phyloP scores from a whole-genome alignment of 2,113 vertebrate species.

The Sorex araneus region DNA sequence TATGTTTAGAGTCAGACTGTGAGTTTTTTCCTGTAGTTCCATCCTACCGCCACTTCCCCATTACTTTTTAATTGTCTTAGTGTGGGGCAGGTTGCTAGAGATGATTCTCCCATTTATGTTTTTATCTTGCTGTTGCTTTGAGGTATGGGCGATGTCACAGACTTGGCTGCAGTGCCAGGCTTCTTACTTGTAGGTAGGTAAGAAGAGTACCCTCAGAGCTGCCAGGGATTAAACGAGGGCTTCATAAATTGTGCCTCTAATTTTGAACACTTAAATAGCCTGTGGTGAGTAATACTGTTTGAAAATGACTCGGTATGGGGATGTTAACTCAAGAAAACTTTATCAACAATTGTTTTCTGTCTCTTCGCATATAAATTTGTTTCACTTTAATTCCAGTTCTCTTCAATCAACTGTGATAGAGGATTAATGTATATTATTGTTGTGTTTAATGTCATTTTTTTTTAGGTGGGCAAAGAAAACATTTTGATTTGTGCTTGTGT shows the following conservation, averaged over 20 bases:
- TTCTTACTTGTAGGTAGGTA: too few relatives aligned
- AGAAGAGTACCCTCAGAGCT: too few relatives aligned
- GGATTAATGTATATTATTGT: too few relatives aligned
- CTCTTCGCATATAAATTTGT: too few relatives aligned
- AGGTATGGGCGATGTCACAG: too few relatives aligned
- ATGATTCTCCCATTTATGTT: neutral
- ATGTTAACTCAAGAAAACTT: conserved; percentile 46
- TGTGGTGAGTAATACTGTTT: conserved; percentile 6
- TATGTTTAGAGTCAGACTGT: neutral
- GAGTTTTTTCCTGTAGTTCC: conserved; percentile 38
- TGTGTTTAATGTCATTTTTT: conserved; percentile 5
- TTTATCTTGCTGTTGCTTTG: neutral
- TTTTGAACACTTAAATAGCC: conserved; percentile 22
- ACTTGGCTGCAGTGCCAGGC: too few relatives aligned
- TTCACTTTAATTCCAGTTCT: too few relatives aligned
- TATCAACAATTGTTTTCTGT: too few relatives aligned
- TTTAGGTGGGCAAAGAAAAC: conserved; percentile 39
- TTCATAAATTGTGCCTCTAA: too few relatives aligned
- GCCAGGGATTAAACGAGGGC: too few relatives aligned
- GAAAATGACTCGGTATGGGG: neutral
- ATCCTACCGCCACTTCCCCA: neutral
- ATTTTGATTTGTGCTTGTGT: neutral
- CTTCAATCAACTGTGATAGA: too few relatives aligned
- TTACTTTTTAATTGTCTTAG: conserved; percentile 29
- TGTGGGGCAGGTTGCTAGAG: neutral